Evolutionary conservation across 1,140 invertebrate species (phyloP).

Genomic region (Xylocopa sonorina): DNA sequence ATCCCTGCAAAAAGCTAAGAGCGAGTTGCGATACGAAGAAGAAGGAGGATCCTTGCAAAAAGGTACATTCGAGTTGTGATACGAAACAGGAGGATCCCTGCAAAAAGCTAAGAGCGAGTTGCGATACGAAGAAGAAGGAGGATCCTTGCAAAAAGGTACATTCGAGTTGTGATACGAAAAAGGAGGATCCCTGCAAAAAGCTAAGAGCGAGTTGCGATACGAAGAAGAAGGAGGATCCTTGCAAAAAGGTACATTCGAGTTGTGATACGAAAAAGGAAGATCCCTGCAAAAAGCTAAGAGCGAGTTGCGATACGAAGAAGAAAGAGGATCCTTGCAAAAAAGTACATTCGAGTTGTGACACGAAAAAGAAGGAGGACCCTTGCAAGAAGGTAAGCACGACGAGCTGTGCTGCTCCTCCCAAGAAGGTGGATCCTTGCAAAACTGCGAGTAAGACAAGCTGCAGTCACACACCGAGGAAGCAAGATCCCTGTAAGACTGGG

Average conservation of each 20-base stretch:
- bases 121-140: neutral
- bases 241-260: neutral
- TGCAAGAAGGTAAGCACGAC: too few relatives aligned
- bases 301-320: too few relatives aligned
- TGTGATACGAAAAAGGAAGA: neutral
- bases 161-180: neutral
- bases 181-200: neutral
- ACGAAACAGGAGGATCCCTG: neutral
- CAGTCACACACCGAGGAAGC: too few relatives aligned
- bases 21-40: too few relatives aligned
- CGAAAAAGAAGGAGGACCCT: too few relatives aligned
- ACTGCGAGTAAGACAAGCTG: too few relatives aligned
- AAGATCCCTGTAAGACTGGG: too few relatives aligned
- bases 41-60: neutral
- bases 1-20: too few relatives aligned
- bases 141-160: neutral
- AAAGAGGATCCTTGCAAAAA: too few relatives aligned
- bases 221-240: neutral
- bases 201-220: neutral
- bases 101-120: neutral
- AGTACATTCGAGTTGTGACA: too few relatives aligned
- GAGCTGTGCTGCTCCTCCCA: too few relatives aligned
- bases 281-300: neutral
- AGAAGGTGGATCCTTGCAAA: too few relatives aligned
- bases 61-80: neutral